Conservation (phyloP, 1,140 invertebrate genomes). For the Psilanteris sp. region DNA sequence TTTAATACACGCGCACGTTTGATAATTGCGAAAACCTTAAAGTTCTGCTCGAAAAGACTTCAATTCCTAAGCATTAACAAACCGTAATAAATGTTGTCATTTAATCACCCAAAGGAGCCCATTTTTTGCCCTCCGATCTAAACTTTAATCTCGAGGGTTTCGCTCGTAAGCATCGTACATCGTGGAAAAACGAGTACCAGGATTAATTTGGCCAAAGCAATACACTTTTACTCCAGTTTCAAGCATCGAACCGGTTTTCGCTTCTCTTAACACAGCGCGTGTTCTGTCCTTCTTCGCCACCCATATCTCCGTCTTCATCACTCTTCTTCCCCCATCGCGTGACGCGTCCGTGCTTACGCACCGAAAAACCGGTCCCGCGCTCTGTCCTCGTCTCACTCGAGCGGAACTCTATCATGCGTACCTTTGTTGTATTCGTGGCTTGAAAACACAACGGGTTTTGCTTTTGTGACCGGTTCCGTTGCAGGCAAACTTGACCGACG, state of each 20-base stretch:
- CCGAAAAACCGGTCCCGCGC: constrained; percentile 59
- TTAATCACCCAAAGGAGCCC: constrained; percentile 13
- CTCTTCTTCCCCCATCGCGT: constrained; percentile 5
- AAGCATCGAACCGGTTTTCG: constrained; percentile 51
- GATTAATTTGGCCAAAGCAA: constrained; percentile 59
- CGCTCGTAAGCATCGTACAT: constrained; percentile 6
- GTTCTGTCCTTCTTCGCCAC: constrained; percentile 27
- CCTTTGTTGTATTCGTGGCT: constrained; percentile 8
- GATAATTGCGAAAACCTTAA: neutral
- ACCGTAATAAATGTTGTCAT: constrained; percentile 18
- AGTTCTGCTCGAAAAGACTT: neutral
- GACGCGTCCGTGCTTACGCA: constrained; percentile 40
- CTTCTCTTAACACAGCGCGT: constrained; percentile 15
- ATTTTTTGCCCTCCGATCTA: constrained; percentile 31
- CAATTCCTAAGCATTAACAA: constrained; percentile 27
- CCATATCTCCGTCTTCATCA: constrained; percentile 20
- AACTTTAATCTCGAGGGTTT: constrained; percentile 35
- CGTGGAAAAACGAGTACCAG: constrained; percentile 44
- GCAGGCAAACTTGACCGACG: constrained; percentile 49
- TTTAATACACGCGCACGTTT: too few relatives aligned
- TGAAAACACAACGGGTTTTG: constrained; percentile 56
- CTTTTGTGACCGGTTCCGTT: constrained; percentile 48
- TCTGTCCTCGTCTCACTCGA: constrained; percentile 5
- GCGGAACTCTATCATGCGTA: neutral
- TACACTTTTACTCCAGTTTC: constrained; percentile 65